A percentile compares a stretch with the other conserved stretches of the same genome.
phyloP scores from a whole-genome alignment of 1,140 invertebrate genomes.

The Tenebrio molitor region DNA sequence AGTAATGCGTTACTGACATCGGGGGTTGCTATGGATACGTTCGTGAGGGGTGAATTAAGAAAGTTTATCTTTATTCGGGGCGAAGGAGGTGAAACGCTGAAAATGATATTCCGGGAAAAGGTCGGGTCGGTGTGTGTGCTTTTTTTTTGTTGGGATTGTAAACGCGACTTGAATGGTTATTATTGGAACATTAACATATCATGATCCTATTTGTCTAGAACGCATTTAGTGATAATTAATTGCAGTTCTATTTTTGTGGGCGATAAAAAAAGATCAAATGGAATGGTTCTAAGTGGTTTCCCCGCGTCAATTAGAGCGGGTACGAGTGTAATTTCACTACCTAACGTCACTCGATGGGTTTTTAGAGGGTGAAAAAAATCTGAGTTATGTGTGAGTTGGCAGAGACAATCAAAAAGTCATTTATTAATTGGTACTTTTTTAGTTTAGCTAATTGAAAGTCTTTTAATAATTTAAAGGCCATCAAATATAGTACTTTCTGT shows the following conservation, averaged over 20 bases:
- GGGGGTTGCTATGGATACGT: conserved; percentile 35
- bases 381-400: no score
- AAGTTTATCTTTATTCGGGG: conserved; percentile 22
- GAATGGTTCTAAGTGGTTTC: conserved; percentile 11
- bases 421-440: no score
- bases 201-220: conserved; percentile 2
- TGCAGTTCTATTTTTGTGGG: background rate
- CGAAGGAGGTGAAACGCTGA: background rate
- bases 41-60: conserved; percentile 33
- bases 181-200: background rate
- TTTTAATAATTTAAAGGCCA: no score
- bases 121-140: background rate
- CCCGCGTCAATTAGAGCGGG: background rate
- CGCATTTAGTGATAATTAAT: conserved; percentile 8
- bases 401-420: no score
- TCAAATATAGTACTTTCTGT: no score
- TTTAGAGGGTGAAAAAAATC: no score
- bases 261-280: conserved; percentile 4
- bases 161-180: background rate
- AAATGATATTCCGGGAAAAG: background rate
- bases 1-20: conserved; percentile 12
- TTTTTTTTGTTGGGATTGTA: no score
- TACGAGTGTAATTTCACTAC: no score
- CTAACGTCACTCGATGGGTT: no score
- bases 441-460: no score